phyloP scores from a whole-genome alignment of 2,797 vertebrate species.

The Gallirallus australis region DNA sequence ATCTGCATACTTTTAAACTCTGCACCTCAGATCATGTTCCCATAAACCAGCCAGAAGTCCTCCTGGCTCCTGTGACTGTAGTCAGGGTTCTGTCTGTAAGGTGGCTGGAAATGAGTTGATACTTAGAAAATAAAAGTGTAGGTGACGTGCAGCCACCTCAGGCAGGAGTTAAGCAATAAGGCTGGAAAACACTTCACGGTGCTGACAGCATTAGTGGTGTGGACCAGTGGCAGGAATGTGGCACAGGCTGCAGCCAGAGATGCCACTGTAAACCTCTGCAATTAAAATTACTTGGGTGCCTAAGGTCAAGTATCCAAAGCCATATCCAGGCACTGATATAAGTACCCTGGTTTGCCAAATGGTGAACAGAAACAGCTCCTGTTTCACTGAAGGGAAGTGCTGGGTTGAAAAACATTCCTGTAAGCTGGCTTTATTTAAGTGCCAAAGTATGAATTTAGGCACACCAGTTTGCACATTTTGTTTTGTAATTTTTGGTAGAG shows the following conservation, averaged over 20 bases:
- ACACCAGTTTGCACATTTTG: background rate
- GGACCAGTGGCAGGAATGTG: background rate
- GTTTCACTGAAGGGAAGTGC: background rate
- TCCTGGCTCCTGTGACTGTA: background rate
- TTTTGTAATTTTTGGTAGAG: slow-evolving; percentile 9
- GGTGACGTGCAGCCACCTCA: background rate
- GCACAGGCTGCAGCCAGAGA: background rate
- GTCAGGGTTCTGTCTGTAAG: background rate
- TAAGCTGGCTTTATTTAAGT: background rate
- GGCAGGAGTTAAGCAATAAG: background rate
- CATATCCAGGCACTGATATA: background rate
- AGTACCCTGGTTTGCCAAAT: background rate
- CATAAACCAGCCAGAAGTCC: background rate
- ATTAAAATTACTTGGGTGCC: background rate
- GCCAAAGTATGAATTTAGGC: background rate
- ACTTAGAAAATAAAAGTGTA: background rate
- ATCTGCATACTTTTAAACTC: background rate
- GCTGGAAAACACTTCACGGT: background rate
- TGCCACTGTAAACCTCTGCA: background rate
- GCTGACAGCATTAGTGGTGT: background rate
- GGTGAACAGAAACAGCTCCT: background rate
- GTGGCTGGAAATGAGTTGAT: background rate
- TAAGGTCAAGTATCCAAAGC: background rate
- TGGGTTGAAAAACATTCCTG: background rate
- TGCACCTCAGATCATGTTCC: rapidly evolving